phyloP scores from a whole-genome alignment of 1,140 invertebrate species.

The Marisa cornuarietis region DNA sequence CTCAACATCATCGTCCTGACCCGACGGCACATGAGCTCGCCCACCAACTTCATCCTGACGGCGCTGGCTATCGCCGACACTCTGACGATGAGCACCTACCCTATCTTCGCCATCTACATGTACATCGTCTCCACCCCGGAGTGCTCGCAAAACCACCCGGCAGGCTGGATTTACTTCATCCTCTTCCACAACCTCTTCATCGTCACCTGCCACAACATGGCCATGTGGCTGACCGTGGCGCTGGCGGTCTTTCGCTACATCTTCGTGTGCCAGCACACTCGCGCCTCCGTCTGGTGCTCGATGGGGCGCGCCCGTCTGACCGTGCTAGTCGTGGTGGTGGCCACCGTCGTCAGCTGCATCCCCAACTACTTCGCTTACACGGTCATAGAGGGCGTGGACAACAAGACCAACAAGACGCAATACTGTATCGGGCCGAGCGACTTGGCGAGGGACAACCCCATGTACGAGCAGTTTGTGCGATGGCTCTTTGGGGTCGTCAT shows the following conservation, averaged over 20 bases:
- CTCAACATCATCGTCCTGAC: conserved; percentile 91
- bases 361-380: conserved; percentile 73
- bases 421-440: conserved; percentile 33
- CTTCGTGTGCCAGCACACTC: conserved; percentile 81
- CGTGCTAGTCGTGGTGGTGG: conserved; percentile 77
- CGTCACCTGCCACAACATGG: conserved; percentile 88
- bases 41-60: conserved; percentile 87
- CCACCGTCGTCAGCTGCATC: conserved; percentile 80
- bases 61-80: conserved; percentile 85
- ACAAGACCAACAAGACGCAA: not conserved
- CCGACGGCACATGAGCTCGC: conserved; percentile 79
- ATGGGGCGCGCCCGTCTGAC: conserved; percentile 79
- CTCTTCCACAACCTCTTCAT: conserved; percentile 72
- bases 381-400: conserved; percentile 28
- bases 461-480: conserved; percentile 68
- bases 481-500: conserved; percentile 89
- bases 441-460: conserved; percentile 35
- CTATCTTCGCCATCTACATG: conserved; percentile 80
- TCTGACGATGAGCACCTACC: conserved; percentile 87
- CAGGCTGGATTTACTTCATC: conserved; percentile 61
- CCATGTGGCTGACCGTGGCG: conserved; percentile 91
- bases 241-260: conserved; percentile 94
- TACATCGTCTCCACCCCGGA: conserved; percentile 48
- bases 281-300: conserved; percentile 77
- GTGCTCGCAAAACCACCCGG: conserved; percentile 32